These are phyloP conservation scores for Brachyrhaphis roseni DNA, from an alignment of 2,797 vertebrate species.

Conservation along the genomic window DNA sequence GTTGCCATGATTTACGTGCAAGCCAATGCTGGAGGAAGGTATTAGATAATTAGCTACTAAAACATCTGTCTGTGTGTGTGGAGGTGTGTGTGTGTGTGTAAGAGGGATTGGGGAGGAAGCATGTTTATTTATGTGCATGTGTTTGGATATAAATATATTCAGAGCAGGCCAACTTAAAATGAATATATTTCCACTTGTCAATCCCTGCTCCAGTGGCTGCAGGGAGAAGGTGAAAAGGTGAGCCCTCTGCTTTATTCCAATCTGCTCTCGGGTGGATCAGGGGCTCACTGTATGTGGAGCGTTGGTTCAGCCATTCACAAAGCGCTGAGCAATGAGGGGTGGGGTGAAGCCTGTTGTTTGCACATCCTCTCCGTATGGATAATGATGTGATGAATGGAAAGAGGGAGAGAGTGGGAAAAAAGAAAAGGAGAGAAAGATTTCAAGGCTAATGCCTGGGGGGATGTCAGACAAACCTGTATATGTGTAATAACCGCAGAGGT, in stretches of 20 bases:
- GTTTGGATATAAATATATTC: slow-evolving; percentile 7
- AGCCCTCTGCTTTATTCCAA: slow-evolving; percentile 35
- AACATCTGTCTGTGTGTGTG: slow-evolving; percentile 31
- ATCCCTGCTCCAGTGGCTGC: slow-evolving; percentile 26
- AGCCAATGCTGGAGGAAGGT: slow-evolving; percentile 39
- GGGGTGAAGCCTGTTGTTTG: slow-evolving; percentile 63
- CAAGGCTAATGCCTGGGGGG: slow-evolving; percentile 78
- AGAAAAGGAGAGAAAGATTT: slow-evolving; percentile 66
- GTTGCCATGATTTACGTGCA: slow-evolving; percentile 46
- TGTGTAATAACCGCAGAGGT: slow-evolving; percentile 80
- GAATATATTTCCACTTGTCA: slow-evolving; percentile 37
- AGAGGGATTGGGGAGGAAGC: background rate
- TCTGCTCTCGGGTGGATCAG: slow-evolving; percentile 54
- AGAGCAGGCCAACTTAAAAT: slow-evolving; percentile 12
- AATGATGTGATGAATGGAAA: slow-evolving; percentile 77
- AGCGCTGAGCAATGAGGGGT: slow-evolving; percentile 42
- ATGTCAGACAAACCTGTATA: slow-evolving; percentile 78
- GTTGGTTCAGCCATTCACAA: slow-evolving; percentile 61
- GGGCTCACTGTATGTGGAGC: slow-evolving; percentile 48
- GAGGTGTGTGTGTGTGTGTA: background rate
- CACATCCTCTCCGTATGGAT: slow-evolving; percentile 73
- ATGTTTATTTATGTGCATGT: slow-evolving; percentile 23
- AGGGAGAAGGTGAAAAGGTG: slow-evolving; percentile 49
- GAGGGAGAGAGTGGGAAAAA: slow-evolving; percentile 50
- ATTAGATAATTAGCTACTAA: slow-evolving; percentile 66